Evolutionary conservation across 2,888 invertebrate species (phyloP).

Genomic region (Caenorhabditis doughertyi): DNA sequence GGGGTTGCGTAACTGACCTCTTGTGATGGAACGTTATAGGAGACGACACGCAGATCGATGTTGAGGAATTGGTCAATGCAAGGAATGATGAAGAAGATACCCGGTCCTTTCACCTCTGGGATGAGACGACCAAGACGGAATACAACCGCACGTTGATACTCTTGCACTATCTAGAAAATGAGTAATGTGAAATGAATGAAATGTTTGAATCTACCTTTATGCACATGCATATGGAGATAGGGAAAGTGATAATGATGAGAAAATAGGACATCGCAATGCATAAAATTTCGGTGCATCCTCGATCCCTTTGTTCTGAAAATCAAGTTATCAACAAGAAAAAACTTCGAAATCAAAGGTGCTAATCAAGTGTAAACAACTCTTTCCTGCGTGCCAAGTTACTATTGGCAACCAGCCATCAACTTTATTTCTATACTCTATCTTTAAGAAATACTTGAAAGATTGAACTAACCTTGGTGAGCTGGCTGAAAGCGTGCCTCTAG

Average conservation of each 20-base stretch:
- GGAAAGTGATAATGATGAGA: slow-evolving; percentile 79
- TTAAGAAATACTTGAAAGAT: neutral
- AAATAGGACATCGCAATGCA: slow-evolving; percentile 63
- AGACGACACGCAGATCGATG: slow-evolving; percentile 94
- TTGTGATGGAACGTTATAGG: slow-evolving; percentile 97
- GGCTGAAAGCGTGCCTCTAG: slow-evolving; percentile 7
- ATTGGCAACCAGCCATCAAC: slow-evolving; percentile 7
- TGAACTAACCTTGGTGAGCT: neutral
- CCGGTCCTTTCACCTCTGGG: slow-evolving; percentile 88
- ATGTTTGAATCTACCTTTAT: slow-evolving; percentile 74
- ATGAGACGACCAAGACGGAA: slow-evolving; percentile 90
- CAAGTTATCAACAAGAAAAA: neutral
- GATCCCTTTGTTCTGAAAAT: slow-evolving; percentile 1
- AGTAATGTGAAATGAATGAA: neutral
- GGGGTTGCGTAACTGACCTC: slow-evolving; percentile 87
- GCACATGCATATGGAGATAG: slow-evolving; percentile 75
- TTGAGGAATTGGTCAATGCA: slow-evolving; percentile 85
- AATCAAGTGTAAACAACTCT: neutral
- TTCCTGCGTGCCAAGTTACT: neutral
- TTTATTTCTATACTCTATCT: neutral
- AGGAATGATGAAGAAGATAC: slow-evolving; percentile 87
- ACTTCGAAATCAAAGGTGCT: neutral
- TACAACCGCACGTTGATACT: slow-evolving; percentile 89
- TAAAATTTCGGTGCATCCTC: slow-evolving; percentile 53
- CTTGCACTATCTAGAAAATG: slow-evolving; percentile 79